Percentiles rank a stretch among this genome's conserved stretches.
Conservation (phyloP, 2,888 invertebrate species). For the Xanthia togata region DNA sequence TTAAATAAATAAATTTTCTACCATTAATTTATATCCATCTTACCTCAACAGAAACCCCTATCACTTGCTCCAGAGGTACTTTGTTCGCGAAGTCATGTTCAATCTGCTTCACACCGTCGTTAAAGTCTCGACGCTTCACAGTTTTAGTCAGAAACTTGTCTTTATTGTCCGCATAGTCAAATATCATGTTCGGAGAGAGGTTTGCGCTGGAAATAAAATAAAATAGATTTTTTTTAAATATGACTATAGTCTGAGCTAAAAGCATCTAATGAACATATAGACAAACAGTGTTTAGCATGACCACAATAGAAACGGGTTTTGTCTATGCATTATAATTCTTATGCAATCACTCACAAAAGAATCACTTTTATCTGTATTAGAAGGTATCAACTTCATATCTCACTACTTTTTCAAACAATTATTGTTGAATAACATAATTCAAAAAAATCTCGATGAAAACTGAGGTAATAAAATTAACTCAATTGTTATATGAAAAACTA, state of each 20-base stretch:
- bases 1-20: too few species aligned
- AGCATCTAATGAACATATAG: background rate
- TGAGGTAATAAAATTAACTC: too few species aligned
- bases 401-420: too few species aligned
- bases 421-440: too few species aligned
- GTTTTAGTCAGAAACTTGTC: constrained; percentile 94
- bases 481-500: too few species aligned
- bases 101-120: constrained; percentile 96
- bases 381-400: too few species aligned
- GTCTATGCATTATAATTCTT: too few species aligned
- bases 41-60: constrained; percentile 77
- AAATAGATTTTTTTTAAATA: background rate
- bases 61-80: constrained; percentile 84
- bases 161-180: constrained; percentile 95
- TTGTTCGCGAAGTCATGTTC: constrained; percentile 94
- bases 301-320: too few species aligned
- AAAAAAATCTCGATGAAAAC: too few species aligned
- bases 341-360: too few species aligned
- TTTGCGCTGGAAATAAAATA: constrained; percentile 89
- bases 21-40: constrained; percentile 13
- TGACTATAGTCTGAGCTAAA: background rate
- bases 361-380: too few species aligned
- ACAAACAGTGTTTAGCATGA: background rate
- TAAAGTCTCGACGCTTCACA: constrained; percentile 95
- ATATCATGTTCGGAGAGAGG: constrained; percentile 96